These are phyloP conservation scores for Gandaritis pyraliata DNA, from an alignment of 2,888 invertebrate species.

Conservation along the genomic window DNA sequence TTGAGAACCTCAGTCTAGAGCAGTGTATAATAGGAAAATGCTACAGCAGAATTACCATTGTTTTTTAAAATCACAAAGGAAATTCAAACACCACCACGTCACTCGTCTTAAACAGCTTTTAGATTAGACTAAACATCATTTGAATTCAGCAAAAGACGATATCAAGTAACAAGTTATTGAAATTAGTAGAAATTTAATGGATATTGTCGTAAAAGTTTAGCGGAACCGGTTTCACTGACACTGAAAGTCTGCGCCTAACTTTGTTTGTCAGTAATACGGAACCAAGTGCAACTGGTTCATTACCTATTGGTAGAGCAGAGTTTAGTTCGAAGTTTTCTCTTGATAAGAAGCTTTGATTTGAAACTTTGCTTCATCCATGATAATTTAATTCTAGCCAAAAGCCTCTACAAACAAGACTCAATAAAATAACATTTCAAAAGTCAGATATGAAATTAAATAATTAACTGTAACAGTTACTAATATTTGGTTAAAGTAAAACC, in stretches of 20 bases:
- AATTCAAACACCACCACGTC: no score
- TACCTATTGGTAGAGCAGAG: conserved; percentile 22
- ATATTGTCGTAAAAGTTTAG: conserved; percentile 9
- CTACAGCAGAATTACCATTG: no score
- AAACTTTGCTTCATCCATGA: neutral
- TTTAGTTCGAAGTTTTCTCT: conserved; percentile 21
- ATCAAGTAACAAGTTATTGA: conserved; percentile 23
- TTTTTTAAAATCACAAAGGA: no score
- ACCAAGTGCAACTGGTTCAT: conserved; percentile 24
- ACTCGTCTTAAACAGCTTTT: neutral
- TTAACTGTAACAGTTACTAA: no score
- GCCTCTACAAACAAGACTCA: no score
- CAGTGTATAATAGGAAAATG: no score
- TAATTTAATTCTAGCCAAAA: no score
- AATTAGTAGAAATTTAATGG: conserved; percentile 24
- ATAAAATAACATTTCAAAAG: no score
- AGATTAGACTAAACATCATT: conserved; percentile 18
- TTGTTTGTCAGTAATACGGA: conserved; percentile 27
- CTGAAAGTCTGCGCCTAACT: conserved; percentile 22
- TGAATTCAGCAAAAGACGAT: conserved; percentile 10
- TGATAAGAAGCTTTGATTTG: conserved; percentile 8
- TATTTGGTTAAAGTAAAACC: no score
- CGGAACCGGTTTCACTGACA: conserved; percentile 15
- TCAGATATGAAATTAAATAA: no score
- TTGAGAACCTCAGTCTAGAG: no score